phyloP scores from a whole-genome alignment of 2,113 vertebrate species.

The Pelecanus crispus region DNA sequence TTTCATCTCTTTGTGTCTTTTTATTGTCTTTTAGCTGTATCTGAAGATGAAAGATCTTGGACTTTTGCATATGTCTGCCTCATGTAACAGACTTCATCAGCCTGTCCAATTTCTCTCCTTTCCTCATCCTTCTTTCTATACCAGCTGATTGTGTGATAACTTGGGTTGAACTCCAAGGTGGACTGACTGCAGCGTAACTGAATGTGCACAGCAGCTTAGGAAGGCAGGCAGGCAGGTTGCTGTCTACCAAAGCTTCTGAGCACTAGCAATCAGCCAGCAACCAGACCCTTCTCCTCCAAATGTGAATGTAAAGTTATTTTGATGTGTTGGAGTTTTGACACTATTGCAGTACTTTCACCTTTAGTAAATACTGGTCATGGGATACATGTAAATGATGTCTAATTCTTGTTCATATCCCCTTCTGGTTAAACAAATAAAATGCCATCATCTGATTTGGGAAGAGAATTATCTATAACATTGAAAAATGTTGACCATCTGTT shows the following conservation, averaged over 20 bases:
- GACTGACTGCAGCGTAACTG: background rate
- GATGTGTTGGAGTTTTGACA: background rate
- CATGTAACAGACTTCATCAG: background rate
- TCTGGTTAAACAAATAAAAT: background rate
- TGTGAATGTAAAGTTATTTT: background rate
- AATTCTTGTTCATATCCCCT: background rate
- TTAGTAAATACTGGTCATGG: background rate
- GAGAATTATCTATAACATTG: conserved; percentile 36
- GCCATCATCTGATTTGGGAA: conserved; percentile 26
- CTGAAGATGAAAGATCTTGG: background rate
- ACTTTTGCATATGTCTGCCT: background rate
- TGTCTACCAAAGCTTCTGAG: background rate
- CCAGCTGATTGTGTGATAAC: background rate
- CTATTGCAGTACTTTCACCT: background rate
- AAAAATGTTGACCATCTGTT: conserved; percentile 54
- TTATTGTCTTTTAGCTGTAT: background rate
- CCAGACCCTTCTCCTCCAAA: background rate
- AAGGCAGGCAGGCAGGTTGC: background rate
- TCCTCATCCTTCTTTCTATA: background rate
- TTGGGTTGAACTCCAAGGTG: background rate
- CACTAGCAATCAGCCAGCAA: background rate
- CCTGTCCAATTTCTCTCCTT: background rate
- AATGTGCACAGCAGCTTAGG: background rate
- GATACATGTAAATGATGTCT: background rate
- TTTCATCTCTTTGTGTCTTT: background rate